These are phyloP conservation scores for Parnassius mnemosyne DNA, from an alignment of 2,888 invertebrate genomes.

Conservation along the genomic window DNA sequence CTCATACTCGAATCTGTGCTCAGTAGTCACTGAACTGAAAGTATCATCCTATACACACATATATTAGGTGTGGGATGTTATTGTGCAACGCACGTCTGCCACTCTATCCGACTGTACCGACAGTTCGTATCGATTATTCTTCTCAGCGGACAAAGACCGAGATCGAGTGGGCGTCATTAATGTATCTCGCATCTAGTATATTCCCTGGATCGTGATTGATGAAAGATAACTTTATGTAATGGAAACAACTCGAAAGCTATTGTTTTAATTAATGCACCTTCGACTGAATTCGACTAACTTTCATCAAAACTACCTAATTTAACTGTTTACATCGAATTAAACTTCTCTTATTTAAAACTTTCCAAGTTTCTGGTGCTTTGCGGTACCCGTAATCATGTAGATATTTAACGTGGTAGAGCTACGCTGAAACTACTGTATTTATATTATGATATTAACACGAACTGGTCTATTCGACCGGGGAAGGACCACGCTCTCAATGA, in stretches of 20 bases:
- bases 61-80: background rate
- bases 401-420: too few species aligned
- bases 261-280: too few species aligned
- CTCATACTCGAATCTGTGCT: background rate
- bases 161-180: background rate
- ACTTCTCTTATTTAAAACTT: too few species aligned
- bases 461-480: too few species aligned
- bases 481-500: too few species aligned
- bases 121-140: conserved; percentile 1
- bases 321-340: too few species aligned
- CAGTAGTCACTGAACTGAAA: background rate
- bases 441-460: too few species aligned
- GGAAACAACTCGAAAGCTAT: background rate
- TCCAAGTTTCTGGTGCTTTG: too few species aligned
- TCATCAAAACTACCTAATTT: too few species aligned
- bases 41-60: background rate
- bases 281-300: too few species aligned
- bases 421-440: too few species aligned
- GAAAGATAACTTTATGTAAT: background rate
- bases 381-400: too few species aligned
- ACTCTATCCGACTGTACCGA: background rate
- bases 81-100: background rate
- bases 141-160: conserved; percentile 1
- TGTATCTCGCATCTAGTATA: background rate
- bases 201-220: background rate